phyloP scores from a whole-genome alignment of 2,113 vertebrate species.

The Shinisaurus crocodilurus region DNA sequence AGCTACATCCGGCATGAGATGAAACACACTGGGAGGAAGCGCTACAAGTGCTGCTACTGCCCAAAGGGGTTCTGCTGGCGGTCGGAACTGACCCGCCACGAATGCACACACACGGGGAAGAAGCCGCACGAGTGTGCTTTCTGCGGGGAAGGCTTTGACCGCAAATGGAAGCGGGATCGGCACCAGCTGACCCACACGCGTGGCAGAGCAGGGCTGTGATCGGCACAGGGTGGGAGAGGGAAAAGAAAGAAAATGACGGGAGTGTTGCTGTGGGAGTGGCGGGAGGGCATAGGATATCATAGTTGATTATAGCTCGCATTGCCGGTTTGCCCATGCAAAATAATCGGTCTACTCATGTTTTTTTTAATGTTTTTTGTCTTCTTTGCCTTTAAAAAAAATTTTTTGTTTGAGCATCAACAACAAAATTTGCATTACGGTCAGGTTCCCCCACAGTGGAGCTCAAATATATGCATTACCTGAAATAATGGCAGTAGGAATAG shows the following conservation, averaged over 20 bases:
- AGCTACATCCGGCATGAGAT: background rate
- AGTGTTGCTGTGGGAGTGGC: background rate
- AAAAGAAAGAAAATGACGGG: no score
- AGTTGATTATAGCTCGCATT: no score
- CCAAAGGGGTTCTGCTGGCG: conserved; percentile 6
- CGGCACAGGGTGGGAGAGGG: rapidly evolving
- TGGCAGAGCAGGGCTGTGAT: background rate
- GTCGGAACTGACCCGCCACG: conserved; percentile 13
- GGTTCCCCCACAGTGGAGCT: background rate
- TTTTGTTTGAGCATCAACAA: background rate
- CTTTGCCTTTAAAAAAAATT: background rate
- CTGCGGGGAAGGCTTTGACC: conserved; percentile 29
- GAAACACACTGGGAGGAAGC: background rate
- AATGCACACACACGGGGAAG: background rate
- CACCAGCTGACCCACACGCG: background rate
- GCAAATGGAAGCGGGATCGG: background rate
- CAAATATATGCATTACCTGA: background rate
- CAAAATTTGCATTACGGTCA: background rate
- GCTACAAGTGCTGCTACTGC: conserved; percentile 13
- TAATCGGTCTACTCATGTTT: background rate
- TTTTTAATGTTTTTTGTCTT: background rate
- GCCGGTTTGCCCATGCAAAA: background rate
- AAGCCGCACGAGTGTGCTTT: conserved; percentile 22
- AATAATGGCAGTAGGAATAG: background rate
- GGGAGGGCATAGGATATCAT: background rate